Evolutionary conservation across 2,888 invertebrate species (phyloP), one percentile per base, ranked within the genome.

Genomic region (Sicus ferrugineus): DNA sequence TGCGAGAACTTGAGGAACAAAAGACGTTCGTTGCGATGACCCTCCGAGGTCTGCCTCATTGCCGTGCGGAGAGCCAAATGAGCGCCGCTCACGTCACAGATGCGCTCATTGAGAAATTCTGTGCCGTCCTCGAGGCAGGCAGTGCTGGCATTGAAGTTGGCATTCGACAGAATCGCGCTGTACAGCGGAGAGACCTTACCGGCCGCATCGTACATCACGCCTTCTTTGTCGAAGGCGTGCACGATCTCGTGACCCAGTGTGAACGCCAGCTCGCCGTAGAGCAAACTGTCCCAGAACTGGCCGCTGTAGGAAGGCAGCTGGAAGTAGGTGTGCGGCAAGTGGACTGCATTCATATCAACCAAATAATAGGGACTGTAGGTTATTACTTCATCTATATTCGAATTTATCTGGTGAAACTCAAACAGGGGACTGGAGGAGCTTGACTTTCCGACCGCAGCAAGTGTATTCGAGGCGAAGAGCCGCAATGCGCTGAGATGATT

Each of bases 1-100:
- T 81, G 81, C 9, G 81, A 78, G 26, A 81, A 82, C 54, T 82
- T 82, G 11, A 81, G 68, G 59, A 81, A 81, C 66, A 77, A 81
- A 19, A 81, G 14, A 1, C 72, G 75, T 0, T 79, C 80, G 66
- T 81, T 77, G 31, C 69, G 62, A 31, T 70, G 74, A 0, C 73
- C 56, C 46, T 73, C 68, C 9, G 52, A 14, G 2, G 76, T 72
- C 14, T 76, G 74, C 3, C 67, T 73, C 68, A 77, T 63, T 21
- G 81, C 81, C 3, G 80, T 75, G n/a, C 75, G 73, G 19, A 81
- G 66, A 0, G 82, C 79, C 64, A 81, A 70, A 0, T 77, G 78
- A 2, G 81, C 79, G 59, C 81, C 81, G 59, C 80, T 81, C 11
- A 81, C 77, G 46, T 81, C 81, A 0, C 83, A 77, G 23, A 76